A percentile compares a stretch with the other conserved stretches of the same genome.
phyloP scores from a whole-genome alignment of 2,888 invertebrate genomes.

The Keiferia lycopersicella region DNA sequence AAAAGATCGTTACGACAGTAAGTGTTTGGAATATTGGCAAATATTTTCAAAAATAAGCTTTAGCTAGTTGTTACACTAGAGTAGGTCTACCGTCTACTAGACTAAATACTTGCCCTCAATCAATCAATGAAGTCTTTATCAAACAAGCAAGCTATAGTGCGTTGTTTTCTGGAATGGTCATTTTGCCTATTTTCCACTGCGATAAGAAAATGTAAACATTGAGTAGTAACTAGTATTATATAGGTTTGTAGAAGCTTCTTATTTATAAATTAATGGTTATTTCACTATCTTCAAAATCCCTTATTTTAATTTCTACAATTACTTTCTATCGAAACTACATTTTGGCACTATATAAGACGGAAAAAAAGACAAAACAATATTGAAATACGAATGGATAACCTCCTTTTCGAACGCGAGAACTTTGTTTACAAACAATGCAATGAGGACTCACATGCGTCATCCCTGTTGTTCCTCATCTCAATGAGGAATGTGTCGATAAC shows the following conservation, averaged over 20 bases:
- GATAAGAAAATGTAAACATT: slow-evolving; percentile 9
- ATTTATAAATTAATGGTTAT: too few species aligned
- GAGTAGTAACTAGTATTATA: background rate
- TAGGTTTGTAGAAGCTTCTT: too few species aligned
- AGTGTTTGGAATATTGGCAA: background rate
- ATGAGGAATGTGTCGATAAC: slow-evolving; percentile 85
- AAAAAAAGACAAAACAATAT: too few species aligned
- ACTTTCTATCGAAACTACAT: too few species aligned
- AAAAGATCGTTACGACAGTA: too few species aligned
- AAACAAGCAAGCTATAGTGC: background rate
- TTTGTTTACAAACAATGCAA: background rate
- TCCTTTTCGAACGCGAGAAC: slow-evolving; percentile 30
- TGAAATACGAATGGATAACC: too few species aligned
- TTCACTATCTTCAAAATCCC: too few species aligned
- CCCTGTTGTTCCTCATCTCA: slow-evolving; percentile 75
- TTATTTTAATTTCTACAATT: too few species aligned
- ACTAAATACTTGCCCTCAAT: slow-evolving; percentile 9
- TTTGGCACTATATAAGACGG: too few species aligned
- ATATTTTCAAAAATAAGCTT: background rate
- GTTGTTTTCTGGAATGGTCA: slow-evolving; percentile 5
- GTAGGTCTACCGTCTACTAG: background rate
- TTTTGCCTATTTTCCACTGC: background rate
- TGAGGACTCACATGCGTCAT: slow-evolving; percentile 55
- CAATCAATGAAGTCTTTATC: slow-evolving; percentile 6
- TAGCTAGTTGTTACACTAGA: background rate